Evolutionary conservation across 2,888 invertebrate genomes (phyloP), one percentile per base, ranked within the genome.

Genomic region (Hedya salicella): DNA sequence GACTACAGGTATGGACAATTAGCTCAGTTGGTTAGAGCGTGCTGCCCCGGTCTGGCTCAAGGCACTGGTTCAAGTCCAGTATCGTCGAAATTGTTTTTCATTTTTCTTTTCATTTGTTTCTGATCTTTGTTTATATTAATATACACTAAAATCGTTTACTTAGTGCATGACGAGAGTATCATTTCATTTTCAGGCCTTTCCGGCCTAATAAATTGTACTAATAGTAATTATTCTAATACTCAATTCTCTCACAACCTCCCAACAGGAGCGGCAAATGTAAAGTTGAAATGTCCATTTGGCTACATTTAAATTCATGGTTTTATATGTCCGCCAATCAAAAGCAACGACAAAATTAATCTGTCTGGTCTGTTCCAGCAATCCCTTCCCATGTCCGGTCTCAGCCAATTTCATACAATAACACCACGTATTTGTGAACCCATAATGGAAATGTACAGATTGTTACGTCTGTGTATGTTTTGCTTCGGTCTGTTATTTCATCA

Each of bases 391-490:
- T 76, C 80, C 81, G 74, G 75, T 73, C 75, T 72, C 70, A 78
- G 75, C 77, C 86, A 88, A 89, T 89, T 87, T 87, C 83, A 81
- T 83, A 88, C 79, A 89, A 88, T 82, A 89, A 88, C 87, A 88
- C 76, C 76, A 77, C 73, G 75, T 81, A 81, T 83, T 82, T 83
- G 82, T 80, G 74, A 74, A 79, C 69, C 75, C 76, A 73, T 81
- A 80, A 83, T 83, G 80, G 78, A 79, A 80, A 79, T 75, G 75
- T 76, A 79, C 70, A 71, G 68, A 70, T 65, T 65, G 64, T 59
- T 65, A 60, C 52, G 59, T 52, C 19, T 57, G 44, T 65, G 53
- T 62, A 52, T 77, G 80, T 81, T 84, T 84, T 86, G 81, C 82
- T 85, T 81, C 79, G 75, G 71, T 71, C 68, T 76, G 79, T 85